phyloP scores from a whole-genome alignment of 2,113 vertebrate genomes.

The Cygnus atratus region DNA sequence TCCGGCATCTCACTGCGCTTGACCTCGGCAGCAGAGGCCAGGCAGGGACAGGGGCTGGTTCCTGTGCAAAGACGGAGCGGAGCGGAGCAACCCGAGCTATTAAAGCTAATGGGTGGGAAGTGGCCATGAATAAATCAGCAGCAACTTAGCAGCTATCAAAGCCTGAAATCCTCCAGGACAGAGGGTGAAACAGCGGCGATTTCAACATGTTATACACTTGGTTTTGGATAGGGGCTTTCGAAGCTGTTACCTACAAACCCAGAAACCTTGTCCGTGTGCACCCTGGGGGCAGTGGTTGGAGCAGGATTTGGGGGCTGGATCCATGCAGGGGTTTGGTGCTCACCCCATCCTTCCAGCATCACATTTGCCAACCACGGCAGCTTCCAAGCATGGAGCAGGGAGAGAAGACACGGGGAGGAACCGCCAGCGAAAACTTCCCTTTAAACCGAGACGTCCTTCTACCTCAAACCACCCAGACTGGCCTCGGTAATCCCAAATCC shows the following conservation, averaged over 20 bases:
- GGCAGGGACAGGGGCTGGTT: background rate
- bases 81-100: background rate
- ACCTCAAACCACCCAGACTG: background rate
- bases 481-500: background rate
- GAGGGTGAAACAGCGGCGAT: background rate
- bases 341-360: rapidly evolving
- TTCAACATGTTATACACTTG: rapidly evolving
- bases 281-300: background rate
- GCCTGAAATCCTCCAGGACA: background rate
- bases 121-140: constrained; percentile 62
- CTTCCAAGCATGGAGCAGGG: background rate
- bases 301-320: background rate
- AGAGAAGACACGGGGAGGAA: background rate
- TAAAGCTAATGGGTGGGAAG: constrained; percentile 49
- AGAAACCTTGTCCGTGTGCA: background rate
- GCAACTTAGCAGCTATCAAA: constrained; percentile 12
- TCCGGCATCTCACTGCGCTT: background rate
- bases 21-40: background rate
- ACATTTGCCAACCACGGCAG: background rate
- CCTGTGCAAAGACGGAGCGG: rapidly evolving
- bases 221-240: rapidly evolving
- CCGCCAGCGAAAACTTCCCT: background rate
- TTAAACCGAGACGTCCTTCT: background rate
- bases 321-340: background rate
- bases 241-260: background rate